These are phyloP conservation scores for Chrysochloris asiatica DNA, from an alignment of 2,113 vertebrate genomes.

Conservation along the genomic window DNA sequence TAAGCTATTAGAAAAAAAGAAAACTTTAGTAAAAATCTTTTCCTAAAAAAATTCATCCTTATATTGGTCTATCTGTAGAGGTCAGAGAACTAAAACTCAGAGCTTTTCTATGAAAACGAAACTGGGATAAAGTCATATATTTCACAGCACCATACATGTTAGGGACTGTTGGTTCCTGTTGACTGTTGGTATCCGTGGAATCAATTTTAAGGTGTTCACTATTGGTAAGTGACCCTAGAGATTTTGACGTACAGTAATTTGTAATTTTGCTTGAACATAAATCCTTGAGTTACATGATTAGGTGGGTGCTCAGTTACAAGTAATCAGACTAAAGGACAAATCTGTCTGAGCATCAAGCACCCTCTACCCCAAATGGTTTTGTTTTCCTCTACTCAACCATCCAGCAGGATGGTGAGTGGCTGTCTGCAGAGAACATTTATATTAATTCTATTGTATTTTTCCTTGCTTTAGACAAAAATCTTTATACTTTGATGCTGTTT, in stretches of 20 bases:
- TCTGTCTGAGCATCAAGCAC: neutral
- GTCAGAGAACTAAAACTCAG: slow-evolving; percentile 2
- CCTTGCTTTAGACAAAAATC: slow-evolving; percentile 43
- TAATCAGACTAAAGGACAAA: neutral
- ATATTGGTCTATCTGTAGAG: neutral
- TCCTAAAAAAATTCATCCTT: neutral
- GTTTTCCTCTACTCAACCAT: neutral
- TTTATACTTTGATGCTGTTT: neutral
- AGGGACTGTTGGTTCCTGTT: neutral
- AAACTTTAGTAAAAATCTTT: neutral
- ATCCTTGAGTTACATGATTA: neutral
- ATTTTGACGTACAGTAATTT: neutral
- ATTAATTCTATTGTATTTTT: neutral
- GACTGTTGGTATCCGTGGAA: slow-evolving; percentile 1
- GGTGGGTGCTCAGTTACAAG: neutral
- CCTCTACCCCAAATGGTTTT: neutral
- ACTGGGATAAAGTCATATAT: neutral
- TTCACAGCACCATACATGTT: neutral
- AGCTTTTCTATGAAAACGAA: neutral
- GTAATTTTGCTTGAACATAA: slow-evolving; percentile 28
- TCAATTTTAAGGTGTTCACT: neutral
- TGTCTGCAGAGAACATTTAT: neutral
- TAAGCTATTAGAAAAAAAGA: neutral
- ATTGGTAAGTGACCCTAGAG: neutral
- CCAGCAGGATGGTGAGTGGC: neutral